Conservation (phyloP, 2,113 vertebrate genomes). For the Ranitomeya variabilis region DNA sequence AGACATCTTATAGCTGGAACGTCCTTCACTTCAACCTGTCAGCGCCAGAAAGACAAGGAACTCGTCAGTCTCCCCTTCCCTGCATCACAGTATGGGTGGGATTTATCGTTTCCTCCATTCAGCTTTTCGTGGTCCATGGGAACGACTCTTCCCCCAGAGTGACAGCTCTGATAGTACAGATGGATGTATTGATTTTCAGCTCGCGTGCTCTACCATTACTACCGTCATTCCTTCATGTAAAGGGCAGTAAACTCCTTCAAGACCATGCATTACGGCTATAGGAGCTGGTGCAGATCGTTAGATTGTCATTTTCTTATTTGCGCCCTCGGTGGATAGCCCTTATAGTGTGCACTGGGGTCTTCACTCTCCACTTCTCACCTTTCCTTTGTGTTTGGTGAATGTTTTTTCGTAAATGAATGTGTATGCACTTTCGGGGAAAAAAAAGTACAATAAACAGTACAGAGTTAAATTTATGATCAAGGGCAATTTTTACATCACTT, state of each 20-base stretch:
- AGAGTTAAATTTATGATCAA: too few species aligned
- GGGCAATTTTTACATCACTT: too few species aligned
- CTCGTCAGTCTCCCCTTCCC: conserved; percentile 5
- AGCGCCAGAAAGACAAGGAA: not conserved
- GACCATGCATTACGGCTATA: not conserved
- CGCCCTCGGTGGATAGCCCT: not conserved
- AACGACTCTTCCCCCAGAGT: not conserved
- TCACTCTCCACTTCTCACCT: not conserved
- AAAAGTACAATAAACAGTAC: too few species aligned
- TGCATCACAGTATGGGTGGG: conserved; percentile 46
- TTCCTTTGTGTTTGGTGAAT: not conserved
- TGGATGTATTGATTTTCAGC: not conserved
- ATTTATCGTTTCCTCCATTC: conserved; percentile 16
- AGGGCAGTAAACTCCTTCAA: not conserved
- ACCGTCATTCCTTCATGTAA: not conserved
- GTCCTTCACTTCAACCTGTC: not conserved
- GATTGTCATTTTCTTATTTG: not conserved
- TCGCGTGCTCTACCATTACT: not conserved
- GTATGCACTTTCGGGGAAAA: not conserved
- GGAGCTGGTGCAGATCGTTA: not conserved
- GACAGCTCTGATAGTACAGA: not conserved
- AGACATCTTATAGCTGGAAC: not conserved
- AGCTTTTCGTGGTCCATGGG: not conserved
- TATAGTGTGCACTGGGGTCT: not conserved
- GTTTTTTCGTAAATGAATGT: not conserved